Base-by-base conservation (phyloP, 2,113 vertebrate species). In the Centrocercus urophasianus region DNA sequence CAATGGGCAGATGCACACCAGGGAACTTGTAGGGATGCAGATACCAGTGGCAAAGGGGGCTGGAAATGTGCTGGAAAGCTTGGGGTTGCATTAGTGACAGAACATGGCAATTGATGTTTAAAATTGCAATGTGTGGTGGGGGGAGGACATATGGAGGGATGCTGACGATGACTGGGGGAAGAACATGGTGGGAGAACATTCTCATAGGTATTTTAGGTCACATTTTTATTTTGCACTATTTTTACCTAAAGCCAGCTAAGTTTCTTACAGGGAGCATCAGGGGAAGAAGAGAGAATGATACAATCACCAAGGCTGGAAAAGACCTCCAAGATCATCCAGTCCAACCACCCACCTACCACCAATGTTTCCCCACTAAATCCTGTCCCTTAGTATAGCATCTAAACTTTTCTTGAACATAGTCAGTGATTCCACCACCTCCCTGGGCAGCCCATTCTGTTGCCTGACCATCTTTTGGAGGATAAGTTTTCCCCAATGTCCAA, bases 1-100 rank as follows among this genome's bases (percentile, higher is more conserved):
- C 16, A 1, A 13, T 48, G 2, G 1, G 18, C 66, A 59, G 42
- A 19, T 48, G 30, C 21, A 14, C 20, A 24, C 8, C 0, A 0
- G 30, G 21, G 32, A 3, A 25, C 16, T 60, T 61, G 21, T 8
- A 7, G 4, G 3, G 27, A 3, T 27, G 25, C 10, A 6, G 54
- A 40, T 43, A 76, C 25, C 28, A 69, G 63, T 15, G 52, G 4
- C 15, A 19, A 21, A 27, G 36, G 60, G 32, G 34, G 17, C 25
- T 14, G 25, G 17, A 25, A 70, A 17, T 21, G 13, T 21, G 17
- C 38, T 25, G 40, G 6, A 57, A 67, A 80, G 21, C 5, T 1
- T 80, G 73, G 25, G 18, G 25, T 15, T 69, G 20, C 30, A 70
- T 13, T 17, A 48, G 22, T 3, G 1, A 65, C 45, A 22, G 52